phyloP scores from a whole-genome alignment of 2,797 vertebrate genomes.

The Ptychadena robeensis region DNA sequence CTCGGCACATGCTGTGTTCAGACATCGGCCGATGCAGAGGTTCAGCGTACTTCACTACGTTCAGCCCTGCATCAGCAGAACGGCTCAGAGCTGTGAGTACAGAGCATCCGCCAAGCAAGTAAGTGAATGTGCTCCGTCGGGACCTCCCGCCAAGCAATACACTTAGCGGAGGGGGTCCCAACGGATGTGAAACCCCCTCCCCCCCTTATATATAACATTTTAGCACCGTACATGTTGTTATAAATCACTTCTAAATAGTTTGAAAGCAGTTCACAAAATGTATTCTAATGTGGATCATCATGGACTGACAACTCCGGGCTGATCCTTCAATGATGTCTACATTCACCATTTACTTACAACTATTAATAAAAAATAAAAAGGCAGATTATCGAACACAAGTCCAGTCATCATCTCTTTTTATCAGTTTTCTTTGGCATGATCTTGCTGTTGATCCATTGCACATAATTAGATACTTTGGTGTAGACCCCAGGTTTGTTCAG shows the following conservation, averaged over 20 bases:
- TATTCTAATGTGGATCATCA: not conserved
- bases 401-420: slow-evolving; percentile 9
- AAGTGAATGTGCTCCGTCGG: no score
- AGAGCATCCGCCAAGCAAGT: no score
- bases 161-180: no score
- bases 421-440: slow-evolving; percentile 68
- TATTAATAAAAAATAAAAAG: not conserved
- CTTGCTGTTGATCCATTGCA: slow-evolving; percentile 86
- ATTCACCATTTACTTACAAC: not conserved
- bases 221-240: not conserved
- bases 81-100: no score
- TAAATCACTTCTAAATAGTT: not conserved
- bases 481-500: slow-evolving; percentile 89
- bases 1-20: no score
- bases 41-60: no score
- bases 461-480: slow-evolving; percentile 86
- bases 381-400: not conserved
- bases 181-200: no score
- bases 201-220: not conserved
- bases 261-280: not conserved
- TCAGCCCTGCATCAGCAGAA: no score
- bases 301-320: not conserved
- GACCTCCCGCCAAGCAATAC: no score
- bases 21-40: no score
- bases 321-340: not conserved